Evolutionary conservation across 2,113 vertebrate genomes (phyloP), one percentile per base, ranked within the genome.

Genomic region (Gorsachius goisagi): DNA sequence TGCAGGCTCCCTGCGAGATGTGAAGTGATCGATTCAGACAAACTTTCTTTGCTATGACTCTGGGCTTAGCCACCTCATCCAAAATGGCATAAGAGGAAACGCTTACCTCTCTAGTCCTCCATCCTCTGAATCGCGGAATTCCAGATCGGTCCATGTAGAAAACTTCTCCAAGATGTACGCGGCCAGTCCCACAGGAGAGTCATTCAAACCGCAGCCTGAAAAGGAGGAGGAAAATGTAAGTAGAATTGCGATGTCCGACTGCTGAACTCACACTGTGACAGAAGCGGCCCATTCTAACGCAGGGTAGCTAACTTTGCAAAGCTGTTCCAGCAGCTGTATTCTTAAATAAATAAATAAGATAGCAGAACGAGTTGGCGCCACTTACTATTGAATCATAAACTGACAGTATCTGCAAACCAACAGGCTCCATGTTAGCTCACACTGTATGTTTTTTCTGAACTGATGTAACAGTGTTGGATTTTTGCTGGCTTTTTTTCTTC

Each of bases 81-180:
- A 82, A 68, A 75, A 74, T 1, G 3, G 15, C 8, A 1, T 8
- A 27, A 17, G 27, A 56, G 27, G 16, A 45, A 74, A 24, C 1
- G 2, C 86, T 95, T 86, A 98, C 98, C 83, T 98, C 78, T 98
- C 97, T 41, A 98, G 88, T 53, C 98, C 98, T 53, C 98, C 98
- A 20, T 98, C 98, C 50, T 98, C 98, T 79, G 97, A 93, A 37
- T 96, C 53, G 20, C 6, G 87, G 93, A 97, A 98, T 66, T 97
- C 96, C 0, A 52, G 2, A 41, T 98, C 96, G 45, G 98, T 98
- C 98, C 98, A 98, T 0, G 97, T 97, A 15, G 98, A 98, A 90
- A 98, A 98, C 82, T 98, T 98, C 94, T 98, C 98, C 62, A 98
- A 77, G 67, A 98, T 98, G 49, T 98, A 98, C 8, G 98, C 97